A percentile compares a stretch with the other conserved stretches of the same genome.
Evolutionary conservation across 1,140 invertebrate genomes (phyloP).

Genomic region (Drosophila nikananu): DNA sequence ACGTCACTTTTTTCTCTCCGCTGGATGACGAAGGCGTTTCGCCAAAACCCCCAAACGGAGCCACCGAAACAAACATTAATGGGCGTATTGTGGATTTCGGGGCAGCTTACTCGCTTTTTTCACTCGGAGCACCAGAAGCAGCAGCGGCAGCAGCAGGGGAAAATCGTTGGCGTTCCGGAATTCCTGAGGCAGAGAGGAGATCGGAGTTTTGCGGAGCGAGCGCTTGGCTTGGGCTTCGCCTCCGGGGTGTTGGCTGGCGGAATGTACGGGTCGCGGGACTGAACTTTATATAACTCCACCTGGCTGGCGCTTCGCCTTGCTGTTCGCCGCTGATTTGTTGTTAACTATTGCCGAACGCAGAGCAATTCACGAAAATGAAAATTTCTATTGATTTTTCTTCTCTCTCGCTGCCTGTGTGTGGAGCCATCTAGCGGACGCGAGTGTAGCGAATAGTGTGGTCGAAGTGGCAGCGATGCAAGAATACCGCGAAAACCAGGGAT

Average conservation of each 20-base stretch:
- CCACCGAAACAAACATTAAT: conserved; percentile 55
- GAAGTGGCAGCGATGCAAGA: not conserved
- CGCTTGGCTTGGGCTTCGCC: conserved; percentile 36
- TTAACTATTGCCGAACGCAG: conserved; percentile 69
- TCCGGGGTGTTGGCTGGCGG: conserved; percentile 73
- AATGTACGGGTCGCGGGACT: conserved; percentile 49
- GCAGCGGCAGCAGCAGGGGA: conserved; percentile 18
- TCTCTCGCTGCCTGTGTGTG: conserved; percentile 59
- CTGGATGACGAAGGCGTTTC: conserved; percentile 80
- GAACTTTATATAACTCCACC: conserved; percentile 64
- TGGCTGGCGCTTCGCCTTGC: conserved; percentile 43
- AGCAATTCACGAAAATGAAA: conserved; percentile 75
- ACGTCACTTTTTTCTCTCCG: conserved; percentile 71
- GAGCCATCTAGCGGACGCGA: conserved; percentile 65
- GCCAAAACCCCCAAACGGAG: conserved; percentile 44
- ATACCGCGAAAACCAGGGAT: conserved; percentile 34
- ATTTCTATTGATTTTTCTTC: conserved; percentile 83
- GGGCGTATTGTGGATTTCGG: conserved; percentile 41
- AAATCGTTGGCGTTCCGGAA: conserved; percentile 37
- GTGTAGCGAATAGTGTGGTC: conserved; percentile 43
- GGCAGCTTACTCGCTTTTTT: conserved; percentile 52
- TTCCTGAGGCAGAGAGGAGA: conserved; percentile 31
- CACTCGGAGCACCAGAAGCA: conserved; percentile 21
- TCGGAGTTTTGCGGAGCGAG: conserved; percentile 31
- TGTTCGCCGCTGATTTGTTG: conserved; percentile 57